phyloP scores from a whole-genome alignment of 2,797 vertebrate genomes.

The Pseudomugil gertrudae region DNA sequence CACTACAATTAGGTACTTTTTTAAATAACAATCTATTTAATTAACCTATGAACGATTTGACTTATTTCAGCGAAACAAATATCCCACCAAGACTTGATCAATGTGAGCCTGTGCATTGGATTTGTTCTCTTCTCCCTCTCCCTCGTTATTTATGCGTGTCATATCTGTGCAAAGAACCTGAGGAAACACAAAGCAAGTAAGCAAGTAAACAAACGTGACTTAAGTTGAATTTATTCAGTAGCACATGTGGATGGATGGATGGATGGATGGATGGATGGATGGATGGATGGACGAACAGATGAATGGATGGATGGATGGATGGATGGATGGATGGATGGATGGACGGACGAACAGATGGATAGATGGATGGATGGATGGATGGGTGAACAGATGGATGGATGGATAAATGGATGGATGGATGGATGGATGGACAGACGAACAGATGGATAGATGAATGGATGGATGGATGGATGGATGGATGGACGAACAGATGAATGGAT shows the following conservation, averaged over 20 bases:
- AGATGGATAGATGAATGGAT: too few relatives aligned
- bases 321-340: too few relatives aligned
- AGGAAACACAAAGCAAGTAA: slow-evolving; percentile 59
- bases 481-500: too few relatives aligned
- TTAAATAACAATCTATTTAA: neutral
- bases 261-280: too few relatives aligned
- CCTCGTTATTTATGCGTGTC: slow-evolving; percentile 42
- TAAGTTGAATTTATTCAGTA: neutral
- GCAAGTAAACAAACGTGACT: slow-evolving; percentile 28
- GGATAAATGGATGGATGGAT: too few relatives aligned
- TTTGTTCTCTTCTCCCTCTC: slow-evolving; percentile 42
- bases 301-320: too few relatives aligned
- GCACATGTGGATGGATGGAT: neutral
- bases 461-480: too few relatives aligned
- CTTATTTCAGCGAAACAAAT: slow-evolving; percentile 16
- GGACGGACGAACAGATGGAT: too few relatives aligned
- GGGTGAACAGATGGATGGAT: too few relatives aligned
- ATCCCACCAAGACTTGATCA: neutral
- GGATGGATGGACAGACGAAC: too few relatives aligned
- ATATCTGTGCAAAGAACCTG: slow-evolving; percentile 18
- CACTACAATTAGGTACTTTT: neutral
- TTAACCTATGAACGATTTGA: slow-evolving; percentile 17
- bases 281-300: too few relatives aligned
- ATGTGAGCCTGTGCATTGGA: slow-evolving; percentile 25
- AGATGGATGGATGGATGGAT: too few relatives aligned